A percentile compares a stretch with the other conserved stretches of the same genome.
phyloP scores from a whole-genome alignment of 2,113 vertebrate species.

The Labrus mixtus region DNA sequence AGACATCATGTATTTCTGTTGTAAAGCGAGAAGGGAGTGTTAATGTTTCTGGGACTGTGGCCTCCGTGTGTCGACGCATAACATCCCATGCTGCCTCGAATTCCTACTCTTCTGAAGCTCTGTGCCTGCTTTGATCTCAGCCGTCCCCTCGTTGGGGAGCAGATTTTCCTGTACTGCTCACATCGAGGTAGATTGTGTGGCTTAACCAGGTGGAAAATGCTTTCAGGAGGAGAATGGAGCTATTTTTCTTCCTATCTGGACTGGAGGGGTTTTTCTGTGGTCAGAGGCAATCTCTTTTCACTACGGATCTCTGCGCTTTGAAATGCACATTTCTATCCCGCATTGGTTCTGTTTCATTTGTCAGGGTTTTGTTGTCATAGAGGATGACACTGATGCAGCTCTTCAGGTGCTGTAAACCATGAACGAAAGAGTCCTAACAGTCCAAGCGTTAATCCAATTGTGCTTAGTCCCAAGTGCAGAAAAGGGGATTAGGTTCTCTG shows the following conservation, averaged over 20 bases:
- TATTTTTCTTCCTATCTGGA: slow-evolving; percentile 29
- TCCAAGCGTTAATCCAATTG: slow-evolving; percentile 60
- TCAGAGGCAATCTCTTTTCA: slow-evolving; percentile 20
- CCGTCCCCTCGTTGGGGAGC: slow-evolving; percentile 46
- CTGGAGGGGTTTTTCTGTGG: slow-evolving; percentile 11
- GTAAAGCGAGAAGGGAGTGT: neutral
- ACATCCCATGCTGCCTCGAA: slow-evolving; percentile 55
- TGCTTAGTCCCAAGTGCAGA: slow-evolving; percentile 49
- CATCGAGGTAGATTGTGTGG: slow-evolving; percentile 47
- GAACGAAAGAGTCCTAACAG: slow-evolving; percentile 14
- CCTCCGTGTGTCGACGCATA: slow-evolving; percentile 33
- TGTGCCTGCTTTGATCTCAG: slow-evolving; percentile 64
- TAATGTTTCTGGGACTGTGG: slow-evolving; percentile 26
- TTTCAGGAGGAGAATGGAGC: slow-evolving; percentile 31
- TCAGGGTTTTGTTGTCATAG: slow-evolving; percentile 31
- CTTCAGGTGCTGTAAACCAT: slow-evolving; percentile 45
- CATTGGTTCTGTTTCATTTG: slow-evolving; percentile 23
- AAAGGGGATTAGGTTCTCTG: slow-evolving; percentile 44
- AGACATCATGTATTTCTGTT: slow-evolving; percentile 5
- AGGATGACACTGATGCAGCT: slow-evolving; percentile 29
- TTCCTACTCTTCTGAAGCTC: slow-evolving; percentile 45
- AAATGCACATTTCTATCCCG: slow-evolving; percentile 20
- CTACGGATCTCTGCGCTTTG: slow-evolving; percentile 7
- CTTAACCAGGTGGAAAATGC: slow-evolving; percentile 71
- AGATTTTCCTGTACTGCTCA: slow-evolving; percentile 54